Percentiles rank a stretch among this genome's conserved stretches.
phyloP scores from a whole-genome alignment of 2,888 invertebrate genomes.

The Scaeva pyrastri region DNA sequence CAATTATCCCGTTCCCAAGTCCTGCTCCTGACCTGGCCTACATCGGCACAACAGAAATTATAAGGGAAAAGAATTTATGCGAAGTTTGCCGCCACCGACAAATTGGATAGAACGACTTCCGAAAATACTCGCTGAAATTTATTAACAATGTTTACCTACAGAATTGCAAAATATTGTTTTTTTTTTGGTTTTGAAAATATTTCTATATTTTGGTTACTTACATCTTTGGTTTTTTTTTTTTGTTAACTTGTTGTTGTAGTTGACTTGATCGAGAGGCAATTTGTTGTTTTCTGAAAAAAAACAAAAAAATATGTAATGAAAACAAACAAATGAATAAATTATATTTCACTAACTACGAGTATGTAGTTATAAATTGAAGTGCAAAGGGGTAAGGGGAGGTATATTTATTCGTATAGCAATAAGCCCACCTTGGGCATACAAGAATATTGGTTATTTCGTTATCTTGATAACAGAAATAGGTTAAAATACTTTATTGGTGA shows the following conservation, averaged over 20 bases:
- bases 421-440: background rate
- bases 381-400: background rate
- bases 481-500: too few relatives aligned
- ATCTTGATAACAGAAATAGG: too few relatives aligned
- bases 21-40: background rate
- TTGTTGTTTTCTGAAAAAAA: constrained; percentile 28
- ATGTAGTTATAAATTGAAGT: constrained; percentile 6
- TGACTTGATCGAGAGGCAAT: constrained; percentile 16
- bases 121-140: constrained; percentile 5
- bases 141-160: constrained; percentile 15
- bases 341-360: background rate
- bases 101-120: constrained; percentile 15
- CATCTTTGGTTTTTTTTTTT: constrained; percentile 35
- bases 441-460: background rate
- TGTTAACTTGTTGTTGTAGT: constrained; percentile 4
- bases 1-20: too few relatives aligned
- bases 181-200: background rate
- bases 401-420: background rate
- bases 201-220: constrained; percentile 15
- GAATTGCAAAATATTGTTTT: background rate
- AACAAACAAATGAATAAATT: constrained; percentile 47
- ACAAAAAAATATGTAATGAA: too few relatives aligned
- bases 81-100: background rate
- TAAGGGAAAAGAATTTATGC: background rate
- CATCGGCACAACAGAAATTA: background rate